phyloP scores from a whole-genome alignment of 92 coral and sea anemone genomes.

The Chrysogorgia sp. region DNA sequence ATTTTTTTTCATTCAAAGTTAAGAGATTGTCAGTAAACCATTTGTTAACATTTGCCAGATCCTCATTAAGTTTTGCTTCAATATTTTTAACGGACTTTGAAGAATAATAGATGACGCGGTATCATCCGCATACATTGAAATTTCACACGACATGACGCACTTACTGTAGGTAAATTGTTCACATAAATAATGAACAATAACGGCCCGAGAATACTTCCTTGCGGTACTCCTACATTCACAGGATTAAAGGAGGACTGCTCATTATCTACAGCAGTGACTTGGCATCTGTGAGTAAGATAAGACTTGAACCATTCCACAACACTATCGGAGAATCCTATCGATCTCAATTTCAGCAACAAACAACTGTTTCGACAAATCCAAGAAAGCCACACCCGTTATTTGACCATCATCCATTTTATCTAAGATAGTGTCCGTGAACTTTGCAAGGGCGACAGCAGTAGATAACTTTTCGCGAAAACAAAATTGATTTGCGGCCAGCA shows the following conservation, averaged over 20 bases:
- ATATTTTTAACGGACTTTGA: background rate
- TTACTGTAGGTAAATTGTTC: too few relatives aligned
- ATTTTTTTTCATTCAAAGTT: conserved; percentile 6
- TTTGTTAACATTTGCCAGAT: background rate
- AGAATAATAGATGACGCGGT: background rate
- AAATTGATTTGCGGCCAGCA: conserved; percentile 38
- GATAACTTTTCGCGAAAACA: conserved; percentile 35
- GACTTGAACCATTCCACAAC: conserved; percentile 42
- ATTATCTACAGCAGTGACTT: background rate
- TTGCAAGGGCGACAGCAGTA: conserved; percentile 4
- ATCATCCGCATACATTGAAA: conserved; percentile 11
- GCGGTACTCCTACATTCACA: conserved; percentile 49
- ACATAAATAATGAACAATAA: conserved; percentile 13
- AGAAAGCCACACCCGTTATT: background rate
- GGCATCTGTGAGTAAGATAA: conserved; percentile 33
- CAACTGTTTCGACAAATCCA: too few relatives aligned
- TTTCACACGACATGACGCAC: too few relatives aligned
- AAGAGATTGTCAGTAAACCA: too few relatives aligned
- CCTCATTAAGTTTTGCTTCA: background rate
- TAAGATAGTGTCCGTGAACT: background rate
- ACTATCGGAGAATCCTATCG: conserved; percentile 20
- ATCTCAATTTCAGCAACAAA: conserved; percentile 2
- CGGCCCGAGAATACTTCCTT: conserved; percentile 48
- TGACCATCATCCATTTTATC: conserved; percentile 33
- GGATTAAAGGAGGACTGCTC: background rate